Evolutionary conservation across 2,797 vertebrate species (phyloP), one percentile per base, ranked within the genome.

Genomic region (Ficedula albicollis): DNA sequence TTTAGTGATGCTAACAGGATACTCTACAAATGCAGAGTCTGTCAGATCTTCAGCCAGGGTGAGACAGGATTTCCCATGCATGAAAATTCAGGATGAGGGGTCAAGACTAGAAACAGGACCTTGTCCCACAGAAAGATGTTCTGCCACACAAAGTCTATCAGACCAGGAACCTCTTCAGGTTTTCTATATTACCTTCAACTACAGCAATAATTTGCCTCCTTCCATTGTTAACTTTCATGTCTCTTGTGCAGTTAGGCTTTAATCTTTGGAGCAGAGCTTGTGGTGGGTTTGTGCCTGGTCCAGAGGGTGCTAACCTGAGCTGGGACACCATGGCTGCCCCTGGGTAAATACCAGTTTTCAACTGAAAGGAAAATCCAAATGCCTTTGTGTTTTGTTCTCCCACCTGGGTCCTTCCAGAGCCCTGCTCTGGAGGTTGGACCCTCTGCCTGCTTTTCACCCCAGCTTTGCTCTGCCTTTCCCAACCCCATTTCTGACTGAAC

Each of bases 1-100:
- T 91, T 58, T 15, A 62, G 83, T 29, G 48, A 16, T 77, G 58
- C 64, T 89, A 75, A 77, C 43, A 86, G 81, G 32, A 67, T 54
- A 38, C 48, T 91, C 66, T 0, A 4, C 52, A 60, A 22, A 66
- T 58, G 68, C 43, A 76, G 56, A 82, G 69, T 41, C 36, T 93
- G 80, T 87, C 82, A 93, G 79, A 84, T 91, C 84, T 88, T 90
- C 86, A 95, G 77, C 78, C 86, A 84, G 52, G 18, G 0, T 73
- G 44, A 84, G 78, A 58, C 70, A 80, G 85, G 76, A 79, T 96
- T 93, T 90, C 29, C 43, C 11, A 11, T 5, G 13, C 6, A 3
- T 83, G 54, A n/a, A 58, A 84, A 78, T 84, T 62, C 51, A 73
- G 67, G 51, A 87, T 10, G 18, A 74, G 29, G 18, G 38, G 44